Evolutionary conservation across 2,888 invertebrate species (phyloP), one percentile per base, ranked within the genome.

Genomic region (Junonia oenone): DNA sequence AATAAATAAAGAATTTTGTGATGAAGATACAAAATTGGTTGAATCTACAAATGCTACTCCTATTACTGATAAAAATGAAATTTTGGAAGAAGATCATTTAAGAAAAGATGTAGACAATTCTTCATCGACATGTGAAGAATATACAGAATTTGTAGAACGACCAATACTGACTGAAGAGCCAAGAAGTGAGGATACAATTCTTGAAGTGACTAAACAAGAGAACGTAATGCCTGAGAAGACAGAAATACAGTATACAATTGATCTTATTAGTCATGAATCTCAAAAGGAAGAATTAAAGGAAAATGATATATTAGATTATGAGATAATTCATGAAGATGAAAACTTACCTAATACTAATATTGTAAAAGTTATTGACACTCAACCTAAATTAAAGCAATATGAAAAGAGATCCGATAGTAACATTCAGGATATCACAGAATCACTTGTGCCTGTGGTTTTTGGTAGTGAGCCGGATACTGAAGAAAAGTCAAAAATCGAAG

Each of bases 391-490:
- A 29, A n/a, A 45, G 15, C 11, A 38, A 37, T 22, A 3, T 2
- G 51, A 45, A 9, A 35, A 45, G 35, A n/a, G 9, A 8, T 40
- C 22, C n/a, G 19, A 43, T 27, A 19, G 55, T 13, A 43, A 53
- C 53, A 35, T 38, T 29, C 47, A 53, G n/a, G 43, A 58, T 45
- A 29, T 47, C n/a, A 57, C 68, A 33, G 65, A 74, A 56, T 75
- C 75, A 17, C 69, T 81, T 61, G 73, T 83, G 33, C 73, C 81
- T 56, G 57, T 79, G 37, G 78, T 84, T 55, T 86, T 82, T 57
- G 80, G 78, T 56, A 69, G 76, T 45, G 61, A 73, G 8, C 66
- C 69, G 33, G 66, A 74, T 33, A 58, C 69, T 26, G 69, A 78
- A 67, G 63, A 68, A 47, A 66, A 70, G 13, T 67, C 72, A 13